phyloP scores from a whole-genome alignment of 2,113 vertebrate species.

The Argyrosomus japonicus region DNA sequence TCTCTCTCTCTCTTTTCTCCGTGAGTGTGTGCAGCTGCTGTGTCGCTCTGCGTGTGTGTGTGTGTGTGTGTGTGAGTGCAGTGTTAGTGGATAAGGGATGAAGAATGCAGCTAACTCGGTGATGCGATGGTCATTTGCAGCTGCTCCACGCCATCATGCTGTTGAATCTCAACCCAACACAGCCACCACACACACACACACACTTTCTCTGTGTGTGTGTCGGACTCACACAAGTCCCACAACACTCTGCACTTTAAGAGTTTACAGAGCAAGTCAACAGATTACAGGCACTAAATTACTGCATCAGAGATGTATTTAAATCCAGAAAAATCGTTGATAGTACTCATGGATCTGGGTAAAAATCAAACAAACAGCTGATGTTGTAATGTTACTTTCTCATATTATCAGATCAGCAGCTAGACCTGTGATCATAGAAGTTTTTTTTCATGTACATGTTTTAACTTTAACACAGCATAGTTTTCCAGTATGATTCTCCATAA shows the following conservation, averaged over 20 bases:
- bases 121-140: conserved; percentile 49
- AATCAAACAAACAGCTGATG: no score
- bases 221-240: background rate
- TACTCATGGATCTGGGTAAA: no score
- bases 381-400: no score
- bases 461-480: no score
- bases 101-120: conserved; percentile 51
- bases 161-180: conserved; percentile 23
- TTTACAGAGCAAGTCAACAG: background rate
- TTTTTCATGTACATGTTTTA: no score
- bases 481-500: no score
- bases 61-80: conserved; percentile 14
- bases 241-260: background rate
- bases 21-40: conserved; percentile 55
- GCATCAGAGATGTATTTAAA: no score
- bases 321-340: no score
- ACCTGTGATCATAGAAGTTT: no score
- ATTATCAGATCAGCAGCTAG: no score
- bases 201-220: no score
- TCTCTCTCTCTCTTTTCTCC: conserved; percentile 10
- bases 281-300: background rate
- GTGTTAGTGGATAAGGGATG: conserved; percentile 17
- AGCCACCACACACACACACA: background rate
- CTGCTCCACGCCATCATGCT: conserved; percentile 64
- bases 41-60: background rate